Evolutionary conservation across 2,888 invertebrate species (phyloP).

Genomic region (Salpingus planirostris): DNA sequence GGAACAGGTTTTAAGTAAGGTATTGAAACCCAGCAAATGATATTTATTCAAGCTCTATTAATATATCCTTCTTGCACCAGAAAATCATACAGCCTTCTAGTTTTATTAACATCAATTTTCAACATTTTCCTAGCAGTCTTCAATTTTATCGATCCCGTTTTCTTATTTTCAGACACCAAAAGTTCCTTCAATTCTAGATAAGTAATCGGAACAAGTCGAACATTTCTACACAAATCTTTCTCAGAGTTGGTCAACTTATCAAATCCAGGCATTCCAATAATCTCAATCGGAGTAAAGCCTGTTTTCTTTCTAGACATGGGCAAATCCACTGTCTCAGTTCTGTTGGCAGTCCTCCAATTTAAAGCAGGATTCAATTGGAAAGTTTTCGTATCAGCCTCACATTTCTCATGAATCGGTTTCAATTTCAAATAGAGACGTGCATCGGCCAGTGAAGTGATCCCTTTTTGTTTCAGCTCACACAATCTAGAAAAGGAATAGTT

Average conservation of each 20-base stretch:
- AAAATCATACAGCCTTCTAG: constrained; percentile 77
- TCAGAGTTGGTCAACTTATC: constrained; percentile 63
- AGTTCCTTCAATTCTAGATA: constrained; percentile 71
- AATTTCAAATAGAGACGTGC: constrained; percentile 58
- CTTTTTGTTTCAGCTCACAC: constrained; percentile 59
- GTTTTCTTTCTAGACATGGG: constrained; percentile 20
- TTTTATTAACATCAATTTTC: constrained; percentile 91
- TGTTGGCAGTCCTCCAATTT: constrained; percentile 28
- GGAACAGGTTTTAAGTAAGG: too few relatives aligned
- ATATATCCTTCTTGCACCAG: constrained; percentile 64
- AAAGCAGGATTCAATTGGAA: constrained; percentile 32
- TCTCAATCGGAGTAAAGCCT: constrained; percentile 51
- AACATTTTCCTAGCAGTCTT: constrained; percentile 75
- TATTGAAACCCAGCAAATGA: too few relatives aligned
- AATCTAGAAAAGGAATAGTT: too few relatives aligned
- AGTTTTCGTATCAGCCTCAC: constrained; percentile 44
- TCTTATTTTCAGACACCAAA: constrained; percentile 67
- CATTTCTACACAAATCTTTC: constrained; percentile 64
- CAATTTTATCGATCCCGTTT: constrained; percentile 62
- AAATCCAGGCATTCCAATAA: constrained; percentile 69
- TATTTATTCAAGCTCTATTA: constrained; percentile 1
- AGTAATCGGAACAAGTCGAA: constrained; percentile 66
- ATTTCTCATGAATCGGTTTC: constrained; percentile 50
- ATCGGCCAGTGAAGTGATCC: constrained; percentile 57
- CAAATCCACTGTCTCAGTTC: constrained; percentile 10